Evolutionary conservation across 2,113 vertebrate genomes (phyloP).

Genomic region (Epinephelus lanceolatus): DNA sequence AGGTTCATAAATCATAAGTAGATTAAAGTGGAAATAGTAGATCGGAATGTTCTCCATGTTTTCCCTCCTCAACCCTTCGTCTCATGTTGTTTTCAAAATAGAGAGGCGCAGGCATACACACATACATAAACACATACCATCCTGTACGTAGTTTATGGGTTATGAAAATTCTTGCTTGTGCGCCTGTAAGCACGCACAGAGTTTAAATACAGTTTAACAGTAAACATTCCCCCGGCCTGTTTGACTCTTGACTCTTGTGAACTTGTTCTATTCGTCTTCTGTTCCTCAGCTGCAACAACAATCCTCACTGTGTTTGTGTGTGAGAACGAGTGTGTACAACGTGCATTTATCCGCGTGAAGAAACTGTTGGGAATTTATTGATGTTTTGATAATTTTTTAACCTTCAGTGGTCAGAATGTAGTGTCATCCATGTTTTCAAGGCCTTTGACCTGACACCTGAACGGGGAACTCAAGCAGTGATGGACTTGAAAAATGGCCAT

Average conservation of each 20-base stretch:
- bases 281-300: slow-evolving; percentile 76
- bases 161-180: neutral
- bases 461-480: neutral
- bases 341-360: slow-evolving; percentile 44
- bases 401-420: slow-evolving; percentile 28
- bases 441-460: neutral
- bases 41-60: slow-evolving; percentile 27
- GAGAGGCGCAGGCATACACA: neutral
- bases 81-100: neutral
- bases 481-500: neutral
- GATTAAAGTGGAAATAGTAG: slow-evolving; percentile 20
- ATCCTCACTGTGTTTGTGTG: slow-evolving; percentile 25
- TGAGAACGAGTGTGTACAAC: slow-evolving; percentile 25
- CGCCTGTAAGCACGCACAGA: slow-evolving; percentile 4
- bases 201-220: slow-evolving; percentile 52
- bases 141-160: neutral
- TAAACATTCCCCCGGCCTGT: slow-evolving; percentile 56
- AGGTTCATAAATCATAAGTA: slow-evolving; percentile 21
- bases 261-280: slow-evolving; percentile 35
- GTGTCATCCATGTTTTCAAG: slow-evolving; percentile 1
- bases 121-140: neutral
- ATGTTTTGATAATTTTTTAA: slow-evolving; percentile 49
- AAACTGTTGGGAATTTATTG: slow-evolving; percentile 33
- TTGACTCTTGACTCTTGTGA: slow-evolving; percentile 61
- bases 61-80: neutral